A percentile compares a stretch with the other conserved stretches of the same genome.
These are phyloP conservation scores for Trichogramma pretiosum DNA, from an alignment of 1,140 invertebrate species.

Conservation along the genomic window DNA sequence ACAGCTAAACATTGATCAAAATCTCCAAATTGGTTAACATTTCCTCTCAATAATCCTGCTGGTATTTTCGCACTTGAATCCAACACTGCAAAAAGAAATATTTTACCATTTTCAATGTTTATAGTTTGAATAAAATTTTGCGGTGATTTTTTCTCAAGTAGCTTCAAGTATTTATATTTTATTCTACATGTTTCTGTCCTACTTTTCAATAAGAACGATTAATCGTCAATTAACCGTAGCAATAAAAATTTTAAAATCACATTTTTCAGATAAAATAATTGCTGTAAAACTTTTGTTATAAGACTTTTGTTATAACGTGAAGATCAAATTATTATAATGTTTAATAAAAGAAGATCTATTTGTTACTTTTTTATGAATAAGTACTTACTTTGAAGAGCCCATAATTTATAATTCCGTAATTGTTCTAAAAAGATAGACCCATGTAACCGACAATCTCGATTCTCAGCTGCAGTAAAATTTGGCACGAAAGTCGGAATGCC, in stretches of 20 bases:
- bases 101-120: too few species aligned
- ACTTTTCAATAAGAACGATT: neutral
- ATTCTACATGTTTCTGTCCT: too few species aligned
- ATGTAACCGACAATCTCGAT: slow-evolving; percentile 56
- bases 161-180: too few species aligned
- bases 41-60: slow-evolving; percentile 57
- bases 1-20: slow-evolving; percentile 59
- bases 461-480: slow-evolving; percentile 54
- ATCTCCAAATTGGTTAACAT: slow-evolving; percentile 61
- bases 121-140: too few species aligned
- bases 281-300: too few species aligned
- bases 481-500: slow-evolving; percentile 57
- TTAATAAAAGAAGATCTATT: too few species aligned
- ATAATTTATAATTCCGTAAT: slow-evolving; percentile 56
- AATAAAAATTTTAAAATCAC: neutral
- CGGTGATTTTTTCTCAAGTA: too few species aligned
- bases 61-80: slow-evolving; percentile 63
- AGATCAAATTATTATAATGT: too few species aligned
- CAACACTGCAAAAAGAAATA: slow-evolving; percentile 58
- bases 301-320: too few species aligned
- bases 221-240: neutral
- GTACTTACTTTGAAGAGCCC: slow-evolving; percentile 60
- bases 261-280: too few species aligned
- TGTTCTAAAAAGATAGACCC: slow-evolving; percentile 58
- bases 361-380: too few species aligned